phyloP scores from a whole-genome alignment of 2,113 vertebrate genomes.

The Calonectris borealis region DNA sequence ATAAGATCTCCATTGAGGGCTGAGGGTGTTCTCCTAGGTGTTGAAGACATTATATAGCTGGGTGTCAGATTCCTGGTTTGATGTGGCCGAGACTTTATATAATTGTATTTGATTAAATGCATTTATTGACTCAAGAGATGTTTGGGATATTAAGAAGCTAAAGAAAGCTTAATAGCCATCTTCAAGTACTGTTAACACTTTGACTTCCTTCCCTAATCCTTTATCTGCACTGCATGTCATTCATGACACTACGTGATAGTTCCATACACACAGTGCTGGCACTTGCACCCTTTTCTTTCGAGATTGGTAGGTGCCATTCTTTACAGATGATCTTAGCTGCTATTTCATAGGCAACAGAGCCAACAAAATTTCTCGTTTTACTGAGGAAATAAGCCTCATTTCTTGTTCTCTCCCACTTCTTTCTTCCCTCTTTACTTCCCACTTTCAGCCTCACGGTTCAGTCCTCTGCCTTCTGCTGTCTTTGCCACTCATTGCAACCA shows the following conservation, averaged over 20 bases:
- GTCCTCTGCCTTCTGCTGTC: neutral
- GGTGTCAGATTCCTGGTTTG: neutral
- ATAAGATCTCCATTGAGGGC: neutral
- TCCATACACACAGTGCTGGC: neutral
- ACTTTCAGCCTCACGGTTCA: neutral
- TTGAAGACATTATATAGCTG: neutral
- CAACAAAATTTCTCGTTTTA: neutral
- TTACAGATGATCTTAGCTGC: neutral
- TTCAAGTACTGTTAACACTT: neutral
- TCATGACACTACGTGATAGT: neutral
- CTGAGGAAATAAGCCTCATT: neutral
- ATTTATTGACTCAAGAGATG: neutral
- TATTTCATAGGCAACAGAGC: neutral
- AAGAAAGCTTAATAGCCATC: neutral
- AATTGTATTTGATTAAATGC: neutral
- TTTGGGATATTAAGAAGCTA: neutral
- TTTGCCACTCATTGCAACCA: neutral
- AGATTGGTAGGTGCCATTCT: neutral
- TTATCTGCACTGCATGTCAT: neutral
- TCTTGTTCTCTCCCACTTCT: neutral
- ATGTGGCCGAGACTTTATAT: neutral
- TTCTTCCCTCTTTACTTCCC: neutral
- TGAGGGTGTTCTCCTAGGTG: neutral
- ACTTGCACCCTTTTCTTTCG: neutral
- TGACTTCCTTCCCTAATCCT: neutral